A percentile compares a stretch with the other conserved stretches of the same genome.
phyloP scores from a whole-genome alignment of 1,140 invertebrate genomes.

The Muscidifurax raptorellus region DNA sequence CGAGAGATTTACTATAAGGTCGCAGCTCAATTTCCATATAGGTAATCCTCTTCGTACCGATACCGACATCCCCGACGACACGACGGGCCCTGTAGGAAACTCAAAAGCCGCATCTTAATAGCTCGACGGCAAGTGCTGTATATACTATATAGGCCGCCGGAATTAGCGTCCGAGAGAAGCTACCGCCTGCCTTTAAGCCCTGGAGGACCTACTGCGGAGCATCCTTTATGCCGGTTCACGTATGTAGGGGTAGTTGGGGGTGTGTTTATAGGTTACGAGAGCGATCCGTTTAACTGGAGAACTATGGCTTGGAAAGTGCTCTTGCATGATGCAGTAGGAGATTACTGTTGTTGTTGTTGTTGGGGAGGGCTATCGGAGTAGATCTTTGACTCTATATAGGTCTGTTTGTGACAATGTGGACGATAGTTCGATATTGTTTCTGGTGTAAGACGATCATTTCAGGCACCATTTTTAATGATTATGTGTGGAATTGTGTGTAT shows the following conservation, averaged over 20 bases:
- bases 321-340: background rate
- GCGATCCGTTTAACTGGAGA: background rate
- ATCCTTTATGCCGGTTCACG: background rate
- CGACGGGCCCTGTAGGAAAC: background rate
- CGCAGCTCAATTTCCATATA: background rate
- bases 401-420: background rate
- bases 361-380: background rate
- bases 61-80: no score
- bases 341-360: background rate
- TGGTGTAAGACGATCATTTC: background rate
- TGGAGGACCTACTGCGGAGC: background rate
- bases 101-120: background rate
- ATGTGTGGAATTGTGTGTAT: no score
- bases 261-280: background rate
- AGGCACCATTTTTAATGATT: background rate
- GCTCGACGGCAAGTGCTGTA: background rate
- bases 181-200: background rate
- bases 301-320: background rate
- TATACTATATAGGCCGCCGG: no score
- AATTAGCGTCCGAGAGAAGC: background rate
- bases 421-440: background rate
- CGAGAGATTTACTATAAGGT: no score
- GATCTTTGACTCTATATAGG: background rate
- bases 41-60: no score
- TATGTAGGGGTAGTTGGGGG: background rate